These are phyloP conservation scores for Nematostella vectensis DNA, from an alignment of 92 coral and sea anemone genomes.

Conservation along the genomic window DNA sequence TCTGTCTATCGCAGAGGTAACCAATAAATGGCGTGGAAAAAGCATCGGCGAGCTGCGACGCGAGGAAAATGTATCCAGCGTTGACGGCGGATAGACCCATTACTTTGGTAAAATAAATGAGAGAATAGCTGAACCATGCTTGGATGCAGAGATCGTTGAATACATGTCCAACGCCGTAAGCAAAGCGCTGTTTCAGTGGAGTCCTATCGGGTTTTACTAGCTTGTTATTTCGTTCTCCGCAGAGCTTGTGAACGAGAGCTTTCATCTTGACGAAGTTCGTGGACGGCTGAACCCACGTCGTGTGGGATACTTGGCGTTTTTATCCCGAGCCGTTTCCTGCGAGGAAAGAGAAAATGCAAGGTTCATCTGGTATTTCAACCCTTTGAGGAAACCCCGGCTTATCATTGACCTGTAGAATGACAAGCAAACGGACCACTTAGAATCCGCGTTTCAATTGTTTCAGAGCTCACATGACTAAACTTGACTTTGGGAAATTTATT, in stretches of 20 bases:
- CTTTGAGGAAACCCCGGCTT: neutral
- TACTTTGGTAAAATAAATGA: conserved; percentile 76
- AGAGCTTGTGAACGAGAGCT: conserved; percentile 9
- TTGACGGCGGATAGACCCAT: conserved; percentile 46
- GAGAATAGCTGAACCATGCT: conserved; percentile 79
- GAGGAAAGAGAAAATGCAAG: neutral
- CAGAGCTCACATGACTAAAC: neutral
- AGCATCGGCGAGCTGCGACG: conserved; percentile 71
- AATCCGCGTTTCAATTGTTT: neutral
- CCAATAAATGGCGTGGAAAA: conserved; percentile 75
- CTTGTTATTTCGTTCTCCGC: conserved; percentile 13
- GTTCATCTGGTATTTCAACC: neutral
- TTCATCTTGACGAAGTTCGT: conserved; percentile 13
- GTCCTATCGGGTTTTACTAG: conserved; percentile 50
- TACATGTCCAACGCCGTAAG: conserved; percentile 84
- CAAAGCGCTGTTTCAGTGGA: conserved; percentile 57
- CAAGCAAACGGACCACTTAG: neutral
- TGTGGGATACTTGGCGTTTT: too few species aligned
- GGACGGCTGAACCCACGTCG: too few species aligned
- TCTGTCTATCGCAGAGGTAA: conserved; percentile 66
- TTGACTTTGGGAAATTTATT: neutral
- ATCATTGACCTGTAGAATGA: neutral
- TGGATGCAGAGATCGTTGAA: conserved; percentile 87
- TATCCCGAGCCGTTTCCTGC: too few species aligned
- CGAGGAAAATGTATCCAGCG: conserved; percentile 71